Percentiles rank a stretch among this genome's conserved stretches.
phyloP scores from a whole-genome alignment of 1,140 invertebrate genomes.

The Cardiocondyla obscurior region DNA sequence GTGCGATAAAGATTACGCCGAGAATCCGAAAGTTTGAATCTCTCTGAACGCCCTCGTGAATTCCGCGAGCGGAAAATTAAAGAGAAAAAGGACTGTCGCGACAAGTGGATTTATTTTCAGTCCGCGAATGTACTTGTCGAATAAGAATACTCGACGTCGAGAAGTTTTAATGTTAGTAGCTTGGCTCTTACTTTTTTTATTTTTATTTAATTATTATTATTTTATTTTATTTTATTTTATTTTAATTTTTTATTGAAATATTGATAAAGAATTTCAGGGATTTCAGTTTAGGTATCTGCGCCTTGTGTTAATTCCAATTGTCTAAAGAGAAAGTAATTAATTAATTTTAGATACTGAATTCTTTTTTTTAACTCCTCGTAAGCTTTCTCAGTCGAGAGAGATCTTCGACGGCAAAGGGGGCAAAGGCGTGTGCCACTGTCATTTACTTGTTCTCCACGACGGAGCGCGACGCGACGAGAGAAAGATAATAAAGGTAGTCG shows the following conservation, averaged over 20 bases:
- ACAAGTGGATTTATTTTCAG: not conserved
- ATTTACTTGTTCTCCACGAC: conserved; percentile 37
- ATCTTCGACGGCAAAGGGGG: not conserved
- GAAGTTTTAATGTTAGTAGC: not conserved
- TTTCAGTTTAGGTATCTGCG: not conserved
- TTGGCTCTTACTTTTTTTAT: no score
- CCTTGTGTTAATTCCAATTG: not conserved
- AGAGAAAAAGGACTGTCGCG: not conserved
- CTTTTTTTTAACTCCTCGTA: not conserved
- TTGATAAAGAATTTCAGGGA: not conserved
- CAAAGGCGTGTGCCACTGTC: not conserved
- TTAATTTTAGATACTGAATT: not conserved
- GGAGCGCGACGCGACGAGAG: conserved; percentile 16
- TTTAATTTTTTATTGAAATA: no score
- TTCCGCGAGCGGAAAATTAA: not conserved
- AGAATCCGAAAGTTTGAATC: not conserved
- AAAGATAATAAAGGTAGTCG: conserved; percentile 35
- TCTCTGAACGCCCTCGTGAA: not conserved
- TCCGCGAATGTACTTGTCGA: not conserved
- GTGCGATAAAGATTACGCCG: not conserved
- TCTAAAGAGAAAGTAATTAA: not conserved
- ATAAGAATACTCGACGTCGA: not conserved
- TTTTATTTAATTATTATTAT: no score
- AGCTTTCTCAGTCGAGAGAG: not conserved
- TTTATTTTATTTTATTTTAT: no score